Percentiles rank a stretch among this genome's conserved stretches.
Conservation (phyloP, 2,888 invertebrate genomes). For the Mylabris sibirica region DNA sequence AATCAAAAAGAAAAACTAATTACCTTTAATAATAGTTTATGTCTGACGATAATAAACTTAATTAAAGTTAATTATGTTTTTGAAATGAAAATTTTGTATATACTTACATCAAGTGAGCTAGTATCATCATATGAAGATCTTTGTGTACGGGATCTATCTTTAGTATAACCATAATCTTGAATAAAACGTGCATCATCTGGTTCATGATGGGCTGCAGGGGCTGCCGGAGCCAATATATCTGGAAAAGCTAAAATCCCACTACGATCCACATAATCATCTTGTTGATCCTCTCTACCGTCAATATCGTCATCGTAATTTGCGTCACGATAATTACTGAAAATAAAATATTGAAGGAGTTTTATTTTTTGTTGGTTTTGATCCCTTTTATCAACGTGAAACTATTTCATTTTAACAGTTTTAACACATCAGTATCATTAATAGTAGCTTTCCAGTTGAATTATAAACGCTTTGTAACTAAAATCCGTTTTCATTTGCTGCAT, state of each 20-base stretch:
- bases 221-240: slow-evolving; percentile 58
- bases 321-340: slow-evolving; percentile 45
- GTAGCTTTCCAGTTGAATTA: background rate
- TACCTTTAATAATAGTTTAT: background rate
- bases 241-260: slow-evolving; percentile 58
- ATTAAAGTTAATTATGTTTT: slow-evolving; percentile 16
- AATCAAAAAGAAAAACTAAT: background rate
- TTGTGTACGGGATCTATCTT: slow-evolving; percentile 50
- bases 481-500: background rate
- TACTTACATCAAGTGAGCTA: slow-evolving; percentile 53
- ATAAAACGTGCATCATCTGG: slow-evolving; percentile 50
- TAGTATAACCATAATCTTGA: slow-evolving; percentile 53
- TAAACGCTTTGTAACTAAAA: background rate
- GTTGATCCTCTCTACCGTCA: slow-evolving; percentile 45
- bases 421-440: background rate
- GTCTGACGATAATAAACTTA: slow-evolving; percentile 18
- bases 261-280: slow-evolving; percentile 44
- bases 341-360: slow-evolving; percentile 9
- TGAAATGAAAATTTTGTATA: slow-evolving; percentile 18
- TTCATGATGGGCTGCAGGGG: slow-evolving; percentile 39
- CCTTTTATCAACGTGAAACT: background rate
- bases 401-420: background rate
- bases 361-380: background rate
- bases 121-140: slow-evolving; percentile 52
- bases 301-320: slow-evolving; percentile 49